Base-by-base conservation (phyloP, 2,888 invertebrate genomes). In the Panopea generosa region DNA sequence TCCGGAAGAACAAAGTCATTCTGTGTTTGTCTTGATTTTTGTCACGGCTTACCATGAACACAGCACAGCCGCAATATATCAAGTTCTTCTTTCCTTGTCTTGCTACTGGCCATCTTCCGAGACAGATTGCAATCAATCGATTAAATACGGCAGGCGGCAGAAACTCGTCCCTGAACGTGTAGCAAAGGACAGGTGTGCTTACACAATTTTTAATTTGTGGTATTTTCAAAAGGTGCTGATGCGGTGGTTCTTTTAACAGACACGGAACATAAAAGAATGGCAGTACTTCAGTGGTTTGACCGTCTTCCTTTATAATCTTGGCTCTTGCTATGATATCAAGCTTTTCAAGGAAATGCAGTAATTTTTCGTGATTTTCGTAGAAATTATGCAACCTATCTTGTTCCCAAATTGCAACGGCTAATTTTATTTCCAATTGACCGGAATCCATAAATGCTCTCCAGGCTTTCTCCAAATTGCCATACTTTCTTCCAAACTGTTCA, bases 81-180 rank as follows among this genome's bases (percentile, higher is more conserved):
- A 68, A 50, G 14, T 40, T 63, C 16, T 47, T 53, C 38, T 67
- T 77, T 11, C 72, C 72, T 56, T 77, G 71, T 40, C 52, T 62
- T 4, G 71, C 72, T 40, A 71, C 33, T 16, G 77, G 77, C 71
- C 71, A 77, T 27, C 45, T 67, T 2, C 68, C 71, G 1, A 77
- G 18, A 61, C 71, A 77, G 2, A 67, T 26, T 2, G 77, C 68
- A 11, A 77, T 40, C n/a, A 77, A 33, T 16, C 72, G 22, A 33
- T 72, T 72, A 40, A 77, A 77, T 20, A 77, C 29, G 11, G 77
- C 71, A 24, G 77, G 77, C 9, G 77, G 77, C 14, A 77, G 59
- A 45, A 77, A 77, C 20, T 62, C 55, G 14, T 67, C 68, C 16
- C 45, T 62, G 55, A 77, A 77, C 24, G 67, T 57, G 11, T 33